A percentile compares a stretch with the other conserved stretches of the same genome.
phyloP scores from a whole-genome alignment of 2,797 vertebrate genomes.

The Lateolabrax maculatus region DNA sequence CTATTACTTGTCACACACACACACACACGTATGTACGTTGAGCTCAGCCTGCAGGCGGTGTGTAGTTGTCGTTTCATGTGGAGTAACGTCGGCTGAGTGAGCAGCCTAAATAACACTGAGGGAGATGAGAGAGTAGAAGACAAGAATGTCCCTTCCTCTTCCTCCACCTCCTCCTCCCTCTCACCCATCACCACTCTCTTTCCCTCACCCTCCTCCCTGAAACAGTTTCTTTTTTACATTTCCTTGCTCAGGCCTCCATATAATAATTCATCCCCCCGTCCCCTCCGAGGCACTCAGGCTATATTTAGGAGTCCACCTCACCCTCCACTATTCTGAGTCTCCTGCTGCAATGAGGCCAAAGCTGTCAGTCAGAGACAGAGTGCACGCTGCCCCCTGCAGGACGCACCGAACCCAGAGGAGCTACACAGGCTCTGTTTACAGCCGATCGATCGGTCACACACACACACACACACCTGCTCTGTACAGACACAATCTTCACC shows the following conservation, averaged over 20 bases:
- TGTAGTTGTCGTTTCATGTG: constrained; percentile 21
- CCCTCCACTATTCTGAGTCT: constrained; percentile 47
- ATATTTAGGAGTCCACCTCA: constrained; percentile 74
- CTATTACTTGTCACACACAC: constrained; percentile 43
- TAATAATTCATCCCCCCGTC: constrained; percentile 68
- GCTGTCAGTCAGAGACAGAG: constrained; percentile 34
- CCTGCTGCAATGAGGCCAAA: constrained; percentile 60
- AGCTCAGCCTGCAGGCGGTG: constrained; percentile 53
- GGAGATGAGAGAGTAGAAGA: constrained; percentile 62
- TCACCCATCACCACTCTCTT: not conserved
- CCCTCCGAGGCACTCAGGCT: constrained; percentile 60
- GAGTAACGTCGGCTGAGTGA: constrained; percentile 54
- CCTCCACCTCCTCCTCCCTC: not conserved
- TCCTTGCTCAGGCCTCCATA: constrained; percentile 41
- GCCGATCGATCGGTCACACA: not conserved
- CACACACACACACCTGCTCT: not conserved
- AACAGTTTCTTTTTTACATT: constrained; percentile 18
- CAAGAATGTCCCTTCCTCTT: constrained; percentile 24
- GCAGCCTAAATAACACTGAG: constrained; percentile 62
- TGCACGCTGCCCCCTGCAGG: constrained; percentile 72
- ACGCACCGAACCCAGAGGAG: not conserved
- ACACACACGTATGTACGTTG: not conserved
- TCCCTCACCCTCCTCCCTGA: not conserved
- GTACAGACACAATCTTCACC: constrained; percentile 2
- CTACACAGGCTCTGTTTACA: not conserved